phyloP scores from a whole-genome alignment of 2,888 invertebrate genomes.

The Hedychridium roseum region DNA sequence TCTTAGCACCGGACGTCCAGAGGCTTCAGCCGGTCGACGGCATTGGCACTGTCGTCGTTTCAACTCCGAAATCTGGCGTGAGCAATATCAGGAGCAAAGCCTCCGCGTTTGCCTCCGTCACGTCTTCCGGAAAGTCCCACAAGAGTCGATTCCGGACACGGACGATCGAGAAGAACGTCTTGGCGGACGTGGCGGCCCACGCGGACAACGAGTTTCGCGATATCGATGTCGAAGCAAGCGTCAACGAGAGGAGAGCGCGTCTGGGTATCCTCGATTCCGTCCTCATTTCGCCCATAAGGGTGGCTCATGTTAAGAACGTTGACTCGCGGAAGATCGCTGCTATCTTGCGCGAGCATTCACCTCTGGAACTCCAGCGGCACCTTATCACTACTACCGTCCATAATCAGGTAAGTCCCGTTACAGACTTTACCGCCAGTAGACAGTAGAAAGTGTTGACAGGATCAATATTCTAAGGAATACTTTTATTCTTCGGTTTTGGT shows the following conservation, averaged over 20 bases:
- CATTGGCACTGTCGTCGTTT: conserved; percentile 21
- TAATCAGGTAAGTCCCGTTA: conserved; percentile 81
- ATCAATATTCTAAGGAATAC: neutral
- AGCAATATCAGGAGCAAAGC: conserved; percentile 48
- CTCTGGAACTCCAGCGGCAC: conserved; percentile 84
- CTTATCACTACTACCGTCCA: conserved; percentile 82
- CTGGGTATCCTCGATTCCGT: conserved; percentile 75
- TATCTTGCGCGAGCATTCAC: conserved; percentile 83
- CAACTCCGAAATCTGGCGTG: conserved; percentile 42
- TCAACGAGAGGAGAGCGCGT: conserved; percentile 54
- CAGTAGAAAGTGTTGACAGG: neutral
- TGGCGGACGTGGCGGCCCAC: conserved; percentile 44
- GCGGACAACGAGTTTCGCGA: conserved; percentile 39
- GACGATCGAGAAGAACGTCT: conserved; percentile 60
- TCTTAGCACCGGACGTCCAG: conserved; percentile 48
- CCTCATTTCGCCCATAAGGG: conserved; percentile 72
- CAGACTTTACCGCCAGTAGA: neutral
- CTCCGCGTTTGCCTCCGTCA: conserved; percentile 49
- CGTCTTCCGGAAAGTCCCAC: conserved; percentile 43
- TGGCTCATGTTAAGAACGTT: conserved; percentile 72
- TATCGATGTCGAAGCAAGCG: conserved; percentile 41
- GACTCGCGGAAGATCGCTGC: conserved; percentile 82
- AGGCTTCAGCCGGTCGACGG: conserved; percentile 47
- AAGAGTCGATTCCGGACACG: conserved; percentile 60
- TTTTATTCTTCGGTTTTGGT: no score